Evolutionary conservation across 1,140 invertebrate genomes (phyloP).

Genomic region (Cydia amplana): DNA sequence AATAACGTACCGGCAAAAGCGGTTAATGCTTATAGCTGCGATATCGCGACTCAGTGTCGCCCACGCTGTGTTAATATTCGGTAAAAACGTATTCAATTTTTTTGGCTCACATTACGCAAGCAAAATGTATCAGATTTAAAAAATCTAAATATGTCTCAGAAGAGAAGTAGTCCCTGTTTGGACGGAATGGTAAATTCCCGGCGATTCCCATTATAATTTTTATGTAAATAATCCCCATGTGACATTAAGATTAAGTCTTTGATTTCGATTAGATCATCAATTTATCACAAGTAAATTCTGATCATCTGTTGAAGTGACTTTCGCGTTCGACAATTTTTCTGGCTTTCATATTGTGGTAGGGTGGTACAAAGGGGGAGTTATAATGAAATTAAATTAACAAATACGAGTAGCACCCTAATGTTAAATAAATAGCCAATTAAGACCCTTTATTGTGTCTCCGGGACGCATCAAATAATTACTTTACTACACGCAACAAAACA

Average conservation of each 20-base stretch:
- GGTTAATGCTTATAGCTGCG: neutral
- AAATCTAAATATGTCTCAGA: too few species aligned
- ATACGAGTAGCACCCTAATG: neutral
- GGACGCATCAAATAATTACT: slow-evolving; percentile 13
- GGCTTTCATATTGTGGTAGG: neutral
- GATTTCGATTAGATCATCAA: too few species aligned
- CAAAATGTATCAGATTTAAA: neutral
- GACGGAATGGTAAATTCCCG: too few species aligned
- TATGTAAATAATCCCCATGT: too few species aligned
- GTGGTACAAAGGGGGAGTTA: neutral
- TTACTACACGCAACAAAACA: slow-evolving; percentile 1
- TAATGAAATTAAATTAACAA: neutral
- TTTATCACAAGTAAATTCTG: too few species aligned
- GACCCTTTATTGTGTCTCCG: neutral
- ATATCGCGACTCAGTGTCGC: slow-evolving; percentile 9
- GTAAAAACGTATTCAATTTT: too few species aligned
- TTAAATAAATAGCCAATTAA: slow-evolving; percentile 29
- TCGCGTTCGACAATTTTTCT: neutral
- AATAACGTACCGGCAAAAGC: slow-evolving; percentile 2
- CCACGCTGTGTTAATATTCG: neutral
- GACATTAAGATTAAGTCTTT: too few species aligned
- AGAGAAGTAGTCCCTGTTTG: too few species aligned
- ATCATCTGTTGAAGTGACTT: too few species aligned
- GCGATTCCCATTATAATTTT: too few species aligned
- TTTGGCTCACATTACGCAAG: neutral